phyloP scores from a whole-genome alignment of 1,140 invertebrate species.

The Drosophila hydei region DNA sequence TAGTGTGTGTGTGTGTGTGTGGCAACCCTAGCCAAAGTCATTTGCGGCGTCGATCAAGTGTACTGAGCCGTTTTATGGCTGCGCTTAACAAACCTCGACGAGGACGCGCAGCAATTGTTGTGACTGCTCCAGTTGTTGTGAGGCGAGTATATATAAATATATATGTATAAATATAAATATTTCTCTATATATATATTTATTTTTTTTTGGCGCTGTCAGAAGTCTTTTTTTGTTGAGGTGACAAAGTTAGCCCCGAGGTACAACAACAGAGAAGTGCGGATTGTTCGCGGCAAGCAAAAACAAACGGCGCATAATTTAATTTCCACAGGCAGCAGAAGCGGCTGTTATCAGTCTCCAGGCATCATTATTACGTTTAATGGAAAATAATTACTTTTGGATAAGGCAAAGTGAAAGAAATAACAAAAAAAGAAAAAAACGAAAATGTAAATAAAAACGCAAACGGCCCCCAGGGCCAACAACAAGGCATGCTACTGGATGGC shows the following conservation, averaged over 20 bases:
- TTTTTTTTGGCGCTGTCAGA: slow-evolving; percentile 38
- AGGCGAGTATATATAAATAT: slow-evolving; percentile 9
- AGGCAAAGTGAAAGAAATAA: slow-evolving; percentile 79
- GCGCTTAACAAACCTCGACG: slow-evolving; percentile 77
- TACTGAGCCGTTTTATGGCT: slow-evolving; percentile 76
- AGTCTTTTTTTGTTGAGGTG: slow-evolving; percentile 30
- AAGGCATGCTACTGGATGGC: neutral
- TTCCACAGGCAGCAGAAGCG: slow-evolving; percentile 31
- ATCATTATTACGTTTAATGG: slow-evolving; percentile 81
- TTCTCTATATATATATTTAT: slow-evolving; percentile 1
- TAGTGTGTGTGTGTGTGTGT: slow-evolving; percentile 1
- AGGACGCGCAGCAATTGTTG: slow-evolving; percentile 48
- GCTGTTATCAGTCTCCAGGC: slow-evolving; percentile 64
- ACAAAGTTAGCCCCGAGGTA: slow-evolving; percentile 40
- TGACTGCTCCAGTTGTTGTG: slow-evolving; percentile 23
- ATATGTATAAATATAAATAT: slow-evolving; percentile 19
- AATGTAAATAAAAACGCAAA: slow-evolving; percentile 14
- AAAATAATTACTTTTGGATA: slow-evolving; percentile 83
- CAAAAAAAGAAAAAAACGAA: slow-evolving; percentile 37
- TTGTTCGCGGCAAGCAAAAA: slow-evolving; percentile 51
- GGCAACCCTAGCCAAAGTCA: slow-evolving; percentile 62
- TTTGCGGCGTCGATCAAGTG: slow-evolving; percentile 78
- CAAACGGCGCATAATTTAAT: slow-evolving; percentile 73
- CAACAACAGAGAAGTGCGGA: slow-evolving; percentile 30
- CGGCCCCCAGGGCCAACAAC: slow-evolving; percentile 17